Evolutionary conservation across 2,113 vertebrate species (phyloP).

Genomic region (Calidris pugnax): DNA sequence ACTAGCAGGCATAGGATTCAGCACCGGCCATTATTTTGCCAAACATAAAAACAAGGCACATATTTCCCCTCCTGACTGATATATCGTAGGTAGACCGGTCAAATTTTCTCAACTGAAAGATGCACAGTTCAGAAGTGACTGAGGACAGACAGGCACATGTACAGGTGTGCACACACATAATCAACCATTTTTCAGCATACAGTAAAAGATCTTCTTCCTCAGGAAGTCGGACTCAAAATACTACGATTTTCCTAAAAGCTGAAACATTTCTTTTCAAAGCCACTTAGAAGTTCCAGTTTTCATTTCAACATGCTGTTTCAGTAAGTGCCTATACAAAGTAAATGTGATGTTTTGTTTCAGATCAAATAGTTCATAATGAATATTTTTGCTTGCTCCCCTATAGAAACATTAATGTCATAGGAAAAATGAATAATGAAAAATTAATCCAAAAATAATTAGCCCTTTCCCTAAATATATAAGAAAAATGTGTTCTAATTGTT

Average conservation of each 20-base stretch:
- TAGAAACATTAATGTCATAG: background rate
- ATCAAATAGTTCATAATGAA: background rate
- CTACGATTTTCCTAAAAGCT: background rate
- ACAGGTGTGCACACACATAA: background rate
- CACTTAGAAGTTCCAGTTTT: background rate
- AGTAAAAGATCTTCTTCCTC: background rate
- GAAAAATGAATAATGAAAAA: background rate
- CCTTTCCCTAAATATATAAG: background rate
- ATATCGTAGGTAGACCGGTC: background rate
- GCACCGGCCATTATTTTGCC: background rate
- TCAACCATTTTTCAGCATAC: background rate
- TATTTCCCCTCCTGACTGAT: background rate
- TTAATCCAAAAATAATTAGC: background rate
- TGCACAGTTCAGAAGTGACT: background rate
- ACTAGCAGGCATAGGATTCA: background rate
- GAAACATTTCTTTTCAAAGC: background rate
- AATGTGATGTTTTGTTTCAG: background rate
- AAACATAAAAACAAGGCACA: background rate
- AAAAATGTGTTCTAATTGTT: background rate
- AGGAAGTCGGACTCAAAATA: background rate
- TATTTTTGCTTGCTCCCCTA: background rate
- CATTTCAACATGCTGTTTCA: background rate
- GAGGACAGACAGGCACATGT: background rate
- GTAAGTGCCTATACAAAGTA: background rate
- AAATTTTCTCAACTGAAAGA: background rate